Evolutionary conservation across 2,888 invertebrate genomes (phyloP).

Genomic region (Leptarthrus brevirostris): DNA sequence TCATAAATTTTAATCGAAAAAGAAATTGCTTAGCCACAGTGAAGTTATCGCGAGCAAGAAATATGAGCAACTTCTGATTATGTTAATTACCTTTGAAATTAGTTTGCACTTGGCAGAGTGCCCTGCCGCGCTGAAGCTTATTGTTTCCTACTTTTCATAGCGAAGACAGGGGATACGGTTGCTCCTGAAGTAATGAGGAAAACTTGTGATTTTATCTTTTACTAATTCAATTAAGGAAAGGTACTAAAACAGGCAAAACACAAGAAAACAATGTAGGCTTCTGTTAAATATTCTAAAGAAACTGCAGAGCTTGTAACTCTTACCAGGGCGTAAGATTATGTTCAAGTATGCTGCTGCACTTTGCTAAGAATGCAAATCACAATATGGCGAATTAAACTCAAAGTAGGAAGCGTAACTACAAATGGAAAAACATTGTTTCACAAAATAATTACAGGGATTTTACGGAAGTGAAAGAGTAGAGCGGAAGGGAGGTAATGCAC

Average conservation of each 20-base stretch:
- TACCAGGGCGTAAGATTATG: no score
- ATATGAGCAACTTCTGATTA: slow-evolving; percentile 41
- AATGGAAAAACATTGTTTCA: no score
- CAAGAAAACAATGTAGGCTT: no score
- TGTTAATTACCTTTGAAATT: slow-evolving; percentile 28
- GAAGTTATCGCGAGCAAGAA: not conserved
- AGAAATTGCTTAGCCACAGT: slow-evolving; percentile 14
- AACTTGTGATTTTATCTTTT: slow-evolving; percentile 8
- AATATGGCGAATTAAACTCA: no score
- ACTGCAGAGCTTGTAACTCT: no score
- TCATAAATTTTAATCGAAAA: slow-evolving; percentile 45
- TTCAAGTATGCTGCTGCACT: no score
- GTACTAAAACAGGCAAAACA: not conserved
- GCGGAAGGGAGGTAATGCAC: no score
- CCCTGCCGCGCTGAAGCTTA: not conserved
- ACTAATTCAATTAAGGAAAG: slow-evolving; percentile 13
- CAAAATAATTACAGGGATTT: no score
- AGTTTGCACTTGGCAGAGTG: slow-evolving; percentile 24
- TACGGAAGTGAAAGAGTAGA: no score
- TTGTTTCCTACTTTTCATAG: not conserved
- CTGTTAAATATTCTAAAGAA: no score
- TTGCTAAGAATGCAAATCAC: no score
- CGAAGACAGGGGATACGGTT: not conserved
- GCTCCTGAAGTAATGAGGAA: not conserved
- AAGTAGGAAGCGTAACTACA: no score